A percentile compares a stretch with the other conserved stretches of the same genome.
Conservation (phyloP, 2,797 vertebrate genomes). For the Leuciscus waleckii region DNA sequence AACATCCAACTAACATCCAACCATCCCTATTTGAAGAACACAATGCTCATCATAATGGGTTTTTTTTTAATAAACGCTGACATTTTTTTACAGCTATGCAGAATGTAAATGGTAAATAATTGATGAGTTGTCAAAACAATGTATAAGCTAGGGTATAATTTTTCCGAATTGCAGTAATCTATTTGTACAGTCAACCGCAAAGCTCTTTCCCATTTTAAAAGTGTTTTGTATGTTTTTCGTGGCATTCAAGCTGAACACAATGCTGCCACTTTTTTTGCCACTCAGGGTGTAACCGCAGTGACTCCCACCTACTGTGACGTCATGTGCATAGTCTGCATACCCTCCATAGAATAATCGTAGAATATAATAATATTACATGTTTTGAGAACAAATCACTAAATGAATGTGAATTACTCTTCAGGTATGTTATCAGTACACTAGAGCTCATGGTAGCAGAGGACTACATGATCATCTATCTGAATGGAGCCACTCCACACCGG, state of each 20-base stretch:
- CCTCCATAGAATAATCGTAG: not conserved
- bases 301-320: not conserved
- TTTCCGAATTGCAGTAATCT: not conserved
- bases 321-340: not conserved
- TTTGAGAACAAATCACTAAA: not conserved
- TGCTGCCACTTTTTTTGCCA: too few species aligned
- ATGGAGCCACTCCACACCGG: slow-evolving; percentile 95
- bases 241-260: too few species aligned
- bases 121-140: not conserved
- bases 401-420: slow-evolving; percentile 61
- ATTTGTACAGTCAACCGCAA: too few species aligned
- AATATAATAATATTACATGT: not conserved
- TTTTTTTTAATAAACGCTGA: not conserved
- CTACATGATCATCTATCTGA: slow-evolving; percentile 98
- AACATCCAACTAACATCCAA: not conserved
- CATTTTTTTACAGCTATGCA: not conserved
- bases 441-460: slow-evolving; percentile 99
- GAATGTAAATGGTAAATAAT: too few species aligned
- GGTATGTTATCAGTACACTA: slow-evolving; percentile 97
- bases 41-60: not conserved
- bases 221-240: too few species aligned
- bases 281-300: too few species aligned
- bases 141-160: not conserved
- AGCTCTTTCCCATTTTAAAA: too few species aligned
- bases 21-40: not conserved